phyloP scores from a whole-genome alignment of 2,113 vertebrate genomes.

The Genyomyrus donnyi region DNA sequence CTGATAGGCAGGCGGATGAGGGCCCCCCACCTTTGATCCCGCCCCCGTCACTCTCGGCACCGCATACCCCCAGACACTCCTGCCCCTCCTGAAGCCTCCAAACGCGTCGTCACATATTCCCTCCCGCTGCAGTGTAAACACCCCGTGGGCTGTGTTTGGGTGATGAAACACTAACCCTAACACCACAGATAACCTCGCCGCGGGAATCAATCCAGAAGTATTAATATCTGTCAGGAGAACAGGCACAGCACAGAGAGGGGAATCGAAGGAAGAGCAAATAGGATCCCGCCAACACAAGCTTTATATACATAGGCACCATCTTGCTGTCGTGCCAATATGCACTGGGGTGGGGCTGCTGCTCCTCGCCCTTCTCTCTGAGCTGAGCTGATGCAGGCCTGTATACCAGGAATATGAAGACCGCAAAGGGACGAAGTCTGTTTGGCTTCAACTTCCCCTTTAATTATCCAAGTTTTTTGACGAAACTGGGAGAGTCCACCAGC shows the following conservation, averaged over 20 bases:
- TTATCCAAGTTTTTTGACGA: constrained; percentile 10
- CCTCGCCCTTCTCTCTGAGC: neutral
- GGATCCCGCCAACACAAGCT: neutral
- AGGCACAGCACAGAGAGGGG: neutral
- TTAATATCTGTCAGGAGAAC: neutral
- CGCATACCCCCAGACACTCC: neutral
- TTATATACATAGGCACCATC: neutral
- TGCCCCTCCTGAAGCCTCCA: neutral
- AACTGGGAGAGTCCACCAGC: constrained; percentile 11
- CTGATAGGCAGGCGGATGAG: neutral
- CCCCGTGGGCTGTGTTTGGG: neutral
- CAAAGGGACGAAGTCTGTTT: constrained; percentile 5
- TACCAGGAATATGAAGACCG: neutral
- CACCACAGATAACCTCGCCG: neutral
- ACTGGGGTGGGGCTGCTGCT: neutral
- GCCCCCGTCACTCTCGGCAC: neutral
- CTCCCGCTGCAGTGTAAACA: neutral
- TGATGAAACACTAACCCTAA: neutral
- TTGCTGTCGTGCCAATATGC: neutral
- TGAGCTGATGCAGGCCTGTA: constrained; percentile 5
- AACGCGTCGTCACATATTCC: neutral
- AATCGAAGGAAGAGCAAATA: neutral
- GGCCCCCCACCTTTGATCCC: neutral
- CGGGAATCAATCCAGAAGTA: neutral
- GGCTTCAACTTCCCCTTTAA: constrained; percentile 10